phyloP scores from a whole-genome alignment of 2,888 invertebrate species.

The Belgica antarctica region DNA sequence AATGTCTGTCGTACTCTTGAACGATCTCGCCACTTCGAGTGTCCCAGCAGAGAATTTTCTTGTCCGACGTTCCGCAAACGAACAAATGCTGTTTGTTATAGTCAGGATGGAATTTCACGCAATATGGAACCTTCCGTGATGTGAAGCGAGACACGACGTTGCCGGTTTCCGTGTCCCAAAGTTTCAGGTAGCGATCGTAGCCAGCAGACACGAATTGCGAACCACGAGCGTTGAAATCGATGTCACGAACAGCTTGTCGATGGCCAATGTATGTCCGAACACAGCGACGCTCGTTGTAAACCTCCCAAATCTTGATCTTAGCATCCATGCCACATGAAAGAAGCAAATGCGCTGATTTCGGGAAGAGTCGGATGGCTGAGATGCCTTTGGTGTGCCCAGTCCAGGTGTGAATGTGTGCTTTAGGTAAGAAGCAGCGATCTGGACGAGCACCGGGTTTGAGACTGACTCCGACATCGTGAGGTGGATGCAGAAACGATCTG shows the following conservation, averaged over 20 bases:
- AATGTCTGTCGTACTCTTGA: slow-evolving; percentile 97
- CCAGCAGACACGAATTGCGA: slow-evolving; percentile 93
- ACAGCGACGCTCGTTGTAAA: slow-evolving; percentile 90
- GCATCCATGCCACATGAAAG: slow-evolving; percentile 97
- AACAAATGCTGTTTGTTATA: slow-evolving; percentile 95
- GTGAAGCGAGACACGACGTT: slow-evolving; percentile 83
- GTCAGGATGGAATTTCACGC: slow-evolving; percentile 97
- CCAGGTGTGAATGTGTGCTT: slow-evolving; percentile 94
- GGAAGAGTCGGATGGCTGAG: slow-evolving; percentile 92
- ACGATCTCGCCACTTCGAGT: slow-evolving; percentile 90
- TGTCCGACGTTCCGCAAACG: slow-evolving; percentile 97
- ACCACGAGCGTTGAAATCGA: slow-evolving; percentile 93
- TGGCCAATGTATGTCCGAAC: slow-evolving; percentile 95
- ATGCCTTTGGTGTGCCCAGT: slow-evolving; percentile 96
- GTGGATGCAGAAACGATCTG: slow-evolving; percentile 87
- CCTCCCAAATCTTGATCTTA: slow-evolving; percentile 98
- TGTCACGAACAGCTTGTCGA: slow-evolving; percentile 92
- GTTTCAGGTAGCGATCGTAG: slow-evolving; percentile 95
- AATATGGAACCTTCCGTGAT: slow-evolving; percentile 95
- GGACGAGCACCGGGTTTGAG: slow-evolving; percentile 83
- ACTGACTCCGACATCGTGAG: slow-evolving; percentile 89
- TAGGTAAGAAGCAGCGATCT: slow-evolving; percentile 93
- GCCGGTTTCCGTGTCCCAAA: slow-evolving; percentile 99
- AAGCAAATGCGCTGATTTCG: slow-evolving; percentile 88
- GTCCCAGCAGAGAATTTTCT: slow-evolving; percentile 99